phyloP scores from a whole-genome alignment of 2,113 vertebrate species.

The Poecilia latipinna region DNA sequence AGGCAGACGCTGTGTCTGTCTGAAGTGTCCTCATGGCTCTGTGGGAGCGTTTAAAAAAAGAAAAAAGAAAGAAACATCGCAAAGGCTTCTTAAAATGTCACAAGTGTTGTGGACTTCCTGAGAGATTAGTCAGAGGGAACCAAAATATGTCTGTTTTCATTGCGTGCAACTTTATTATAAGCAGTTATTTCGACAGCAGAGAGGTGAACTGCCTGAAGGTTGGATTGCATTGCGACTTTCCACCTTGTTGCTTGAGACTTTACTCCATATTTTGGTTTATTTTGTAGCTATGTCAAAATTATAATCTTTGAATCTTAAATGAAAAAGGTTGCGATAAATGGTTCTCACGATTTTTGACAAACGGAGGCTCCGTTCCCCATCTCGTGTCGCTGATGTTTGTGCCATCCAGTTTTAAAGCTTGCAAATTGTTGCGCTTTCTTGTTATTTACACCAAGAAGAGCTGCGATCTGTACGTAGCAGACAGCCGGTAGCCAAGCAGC shows the following conservation, averaged over 20 bases:
- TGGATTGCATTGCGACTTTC: too few relatives aligned
- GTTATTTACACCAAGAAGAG: too few relatives aligned
- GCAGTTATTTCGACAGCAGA: background rate
- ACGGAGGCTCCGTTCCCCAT: background rate
- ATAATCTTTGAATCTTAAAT: too few relatives aligned
- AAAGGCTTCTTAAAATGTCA: constrained; percentile 37
- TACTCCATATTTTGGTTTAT: too few relatives aligned
- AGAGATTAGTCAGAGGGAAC: constrained; percentile 7
- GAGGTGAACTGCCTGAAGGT: background rate
- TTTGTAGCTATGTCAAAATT: too few relatives aligned
- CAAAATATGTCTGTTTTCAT: background rate
- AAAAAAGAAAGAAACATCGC: constrained; percentile 14
- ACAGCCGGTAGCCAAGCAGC: constrained; percentile 38
- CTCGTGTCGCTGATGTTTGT: background rate
- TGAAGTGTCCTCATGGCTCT: constrained; percentile 53
- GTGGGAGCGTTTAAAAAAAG: constrained; percentile 48
- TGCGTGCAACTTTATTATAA: background rate
- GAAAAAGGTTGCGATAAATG: too few relatives aligned
- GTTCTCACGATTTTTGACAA: too few relatives aligned
- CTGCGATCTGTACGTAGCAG: constrained; percentile 28
- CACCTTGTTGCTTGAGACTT: too few relatives aligned
- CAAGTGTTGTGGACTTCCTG: background rate
- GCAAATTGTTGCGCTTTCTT: background rate
- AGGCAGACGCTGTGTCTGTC: constrained; percentile 78
- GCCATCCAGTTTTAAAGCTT: background rate